Percentiles rank a stretch among this genome's conserved stretches.
Conservation (phyloP, 2,797 vertebrate genomes). For the Eurystomus glaucurus region DNA sequence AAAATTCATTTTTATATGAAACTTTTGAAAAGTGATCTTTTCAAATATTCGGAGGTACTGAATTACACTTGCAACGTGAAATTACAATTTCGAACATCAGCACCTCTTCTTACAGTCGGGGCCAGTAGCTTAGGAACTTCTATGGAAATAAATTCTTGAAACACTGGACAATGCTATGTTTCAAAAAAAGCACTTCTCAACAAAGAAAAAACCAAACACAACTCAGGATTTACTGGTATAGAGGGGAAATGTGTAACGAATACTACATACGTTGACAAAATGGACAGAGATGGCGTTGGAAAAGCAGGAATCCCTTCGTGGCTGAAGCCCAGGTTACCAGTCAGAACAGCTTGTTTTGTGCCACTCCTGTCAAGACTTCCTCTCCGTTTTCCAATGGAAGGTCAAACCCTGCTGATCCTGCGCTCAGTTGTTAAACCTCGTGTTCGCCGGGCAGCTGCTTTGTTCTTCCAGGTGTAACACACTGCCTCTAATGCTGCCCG, state of each 20-base stretch:
- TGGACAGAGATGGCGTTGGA: not conserved
- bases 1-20: not conserved
- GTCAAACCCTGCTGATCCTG: not conserved
- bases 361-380: not conserved
- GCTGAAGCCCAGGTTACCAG: not conserved
- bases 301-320: not conserved
- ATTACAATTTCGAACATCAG: not conserved
- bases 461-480: not conserved
- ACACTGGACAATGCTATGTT: not conserved
- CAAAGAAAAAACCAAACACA: not conserved
- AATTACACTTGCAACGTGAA: not conserved
- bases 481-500: not conserved
- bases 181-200: not conserved
- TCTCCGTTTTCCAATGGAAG: not conserved
- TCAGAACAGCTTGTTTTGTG: not conserved
- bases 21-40: not conserved
- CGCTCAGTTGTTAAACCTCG: not conserved
- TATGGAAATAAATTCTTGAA: not conserved
- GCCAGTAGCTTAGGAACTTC: not conserved
- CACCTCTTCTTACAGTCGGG: not conserved
- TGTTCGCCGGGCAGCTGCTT: not conserved
- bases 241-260: not conserved
- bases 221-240: not conserved
- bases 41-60: not conserved
- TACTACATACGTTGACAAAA: not conserved